Evolutionary conservation across 2,113 vertebrate species (phyloP), one percentile per base, ranked within the genome.

Genomic region (Salvelinus fontinalis): DNA sequence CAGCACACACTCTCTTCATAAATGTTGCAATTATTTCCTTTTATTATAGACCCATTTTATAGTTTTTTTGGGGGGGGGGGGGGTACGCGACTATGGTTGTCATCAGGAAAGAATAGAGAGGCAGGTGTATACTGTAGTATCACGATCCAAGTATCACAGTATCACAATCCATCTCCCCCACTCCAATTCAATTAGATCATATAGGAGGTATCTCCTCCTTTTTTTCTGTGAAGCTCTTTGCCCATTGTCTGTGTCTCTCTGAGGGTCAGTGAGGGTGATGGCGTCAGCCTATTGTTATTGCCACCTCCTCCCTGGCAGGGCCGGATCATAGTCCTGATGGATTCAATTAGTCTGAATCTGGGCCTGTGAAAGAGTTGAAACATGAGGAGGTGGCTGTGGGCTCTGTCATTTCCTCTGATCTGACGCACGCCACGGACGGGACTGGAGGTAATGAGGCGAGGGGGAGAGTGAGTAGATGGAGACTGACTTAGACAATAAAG

Each of bases 321-420:
- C 66, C 31, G 67, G 18, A 14, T 20, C 39, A 44, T 11, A 44
- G 39, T 44, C 39, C 18, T 57, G 49, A 34, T 74, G 39, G 78
- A 85, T 82, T 81, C 64, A 76, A 82, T 81, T 70, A 87, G 67
- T 79, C 71, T 69, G 81, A 79, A 70, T 77, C 70, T 67, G 59
- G 69, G 29, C 27, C 22, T 76, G 73, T 66, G 73, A 59, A 60
- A 77, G 76, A 79, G 71, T 67, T 78, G 75, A 84, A 83, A 84
- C 75, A 77, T 75, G 78, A 82, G 69, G 74, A 71, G 48, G 79
- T 75, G 22, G 72, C 76, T 34, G 62, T 75, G 75, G 75, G 75
- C 71, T 84, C 76, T 75, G 44, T 85, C 73, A 85, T 86, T 87
- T 82, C 82, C 64, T 86, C 39, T 67, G 78, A 67, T 89, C 82